Evolutionary conservation across 1,140 invertebrate genomes (phyloP).

Genomic region (Trichoplusia ni): DNA sequence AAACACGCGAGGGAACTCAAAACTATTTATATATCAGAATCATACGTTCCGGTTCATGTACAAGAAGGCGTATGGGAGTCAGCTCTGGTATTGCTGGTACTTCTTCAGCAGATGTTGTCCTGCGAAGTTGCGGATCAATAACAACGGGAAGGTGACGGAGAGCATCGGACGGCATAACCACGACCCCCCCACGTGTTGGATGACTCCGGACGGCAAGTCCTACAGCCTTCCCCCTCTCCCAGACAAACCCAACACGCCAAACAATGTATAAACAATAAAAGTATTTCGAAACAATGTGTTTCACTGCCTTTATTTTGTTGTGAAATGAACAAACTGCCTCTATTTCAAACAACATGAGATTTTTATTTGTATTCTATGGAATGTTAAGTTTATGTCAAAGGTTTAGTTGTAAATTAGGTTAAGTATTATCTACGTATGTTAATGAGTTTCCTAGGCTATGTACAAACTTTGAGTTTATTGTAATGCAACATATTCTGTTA

Average conservation of each 20-base stretch:
- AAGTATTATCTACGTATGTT: slow-evolving; percentile 13
- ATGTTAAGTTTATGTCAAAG: slow-evolving; percentile 27
- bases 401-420: slow-evolving; percentile 19
- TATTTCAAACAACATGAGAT: slow-evolving; percentile 35
- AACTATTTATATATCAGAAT: slow-evolving; percentile 76
- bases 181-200: slow-evolving; percentile 75
- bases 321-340: slow-evolving; percentile 36
- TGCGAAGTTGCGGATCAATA: slow-evolving; percentile 72
- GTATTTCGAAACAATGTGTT: slow-evolving; percentile 51
- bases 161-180: slow-evolving; percentile 73
- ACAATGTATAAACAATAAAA: slow-evolving; percentile 41
- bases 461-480: slow-evolving; percentile 12
- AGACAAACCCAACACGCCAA: slow-evolving; percentile 49
- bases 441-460: slow-evolving; percentile 11
- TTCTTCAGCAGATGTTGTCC: slow-evolving; percentile 77
- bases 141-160: slow-evolving; percentile 72
- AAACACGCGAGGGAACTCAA: slow-evolving; percentile 77
- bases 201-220: slow-evolving; percentile 75
- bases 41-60: slow-evolving; percentile 79
- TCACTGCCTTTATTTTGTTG: slow-evolving; percentile 48
- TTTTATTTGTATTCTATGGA: slow-evolving; percentile 32
- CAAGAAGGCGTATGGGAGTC: slow-evolving; percentile 76
- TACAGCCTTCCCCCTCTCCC: slow-evolving; percentile 68
- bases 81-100: slow-evolving; percentile 78
- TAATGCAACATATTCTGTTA: slow-evolving; percentile 5